Conservation (phyloP, 2,797 vertebrate species). For the Rhinella marina region DNA sequence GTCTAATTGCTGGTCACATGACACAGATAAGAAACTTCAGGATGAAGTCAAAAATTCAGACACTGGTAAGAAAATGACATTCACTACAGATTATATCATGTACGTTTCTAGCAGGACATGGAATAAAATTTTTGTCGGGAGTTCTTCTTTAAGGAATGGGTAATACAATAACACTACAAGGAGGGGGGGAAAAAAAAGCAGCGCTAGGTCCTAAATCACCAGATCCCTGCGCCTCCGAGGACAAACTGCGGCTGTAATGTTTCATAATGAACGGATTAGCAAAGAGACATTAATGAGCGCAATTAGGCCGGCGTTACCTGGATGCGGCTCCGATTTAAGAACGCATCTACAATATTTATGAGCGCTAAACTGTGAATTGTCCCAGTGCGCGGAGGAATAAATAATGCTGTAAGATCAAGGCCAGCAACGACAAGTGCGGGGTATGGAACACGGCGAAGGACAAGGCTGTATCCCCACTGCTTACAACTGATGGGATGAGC, state of each 20-base stretch:
- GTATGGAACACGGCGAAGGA: neutral
- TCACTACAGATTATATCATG: no score
- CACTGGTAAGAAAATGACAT: no score
- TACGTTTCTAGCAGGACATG: no score
- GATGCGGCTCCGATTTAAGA: constrained; percentile 33
- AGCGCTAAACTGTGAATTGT: constrained; percentile 32
- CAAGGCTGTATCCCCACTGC: constrained; percentile 10
- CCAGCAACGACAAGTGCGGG: neutral
- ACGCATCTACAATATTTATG: constrained; percentile 51
- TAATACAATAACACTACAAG: neutral
- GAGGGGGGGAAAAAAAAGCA: neutral
- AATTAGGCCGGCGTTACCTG: constrained; percentile 34
- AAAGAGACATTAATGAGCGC: constrained; percentile 30
- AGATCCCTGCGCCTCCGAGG: neutral
- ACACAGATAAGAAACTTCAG: no score
- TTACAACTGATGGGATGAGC: neutral
- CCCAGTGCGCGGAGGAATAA: constrained; percentile 38
- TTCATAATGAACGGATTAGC: constrained; percentile 39
- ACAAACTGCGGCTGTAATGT: constrained; percentile 7
- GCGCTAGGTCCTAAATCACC: neutral
- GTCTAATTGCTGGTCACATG: no score
- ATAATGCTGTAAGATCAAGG: constrained; percentile 35
- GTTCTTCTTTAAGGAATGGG: neutral
- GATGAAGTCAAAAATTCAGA: no score
- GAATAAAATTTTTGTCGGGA: no score